A percentile compares a stretch with the other conserved stretches of the same genome.
Evolutionary conservation across 2,113 vertebrate species (phyloP).

Genomic region (Xiphorhynchus elegans): DNA sequence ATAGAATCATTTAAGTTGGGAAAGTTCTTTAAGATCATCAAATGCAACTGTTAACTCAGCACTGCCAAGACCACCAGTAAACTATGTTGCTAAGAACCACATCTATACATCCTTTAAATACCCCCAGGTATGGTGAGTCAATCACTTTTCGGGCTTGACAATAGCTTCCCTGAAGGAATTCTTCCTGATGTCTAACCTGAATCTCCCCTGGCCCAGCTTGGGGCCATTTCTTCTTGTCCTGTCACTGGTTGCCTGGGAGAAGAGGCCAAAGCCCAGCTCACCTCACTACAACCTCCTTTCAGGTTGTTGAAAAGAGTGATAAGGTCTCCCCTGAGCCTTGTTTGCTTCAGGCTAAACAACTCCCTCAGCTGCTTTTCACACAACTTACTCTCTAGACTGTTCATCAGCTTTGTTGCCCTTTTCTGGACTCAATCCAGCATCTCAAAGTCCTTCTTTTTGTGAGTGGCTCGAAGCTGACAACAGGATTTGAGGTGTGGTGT

Average conservation of each 20-base stretch:
- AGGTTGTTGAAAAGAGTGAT: not conserved
- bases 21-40: not conserved
- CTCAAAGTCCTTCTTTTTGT: not conserved
- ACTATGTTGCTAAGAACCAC: not conserved
- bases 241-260: not conserved
- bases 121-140: not conserved
- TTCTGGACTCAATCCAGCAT: no score
- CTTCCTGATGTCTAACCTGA: not conserved
- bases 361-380: not conserved
- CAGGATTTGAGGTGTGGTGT: accelerated
- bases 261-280: not conserved
- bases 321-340: not conserved
- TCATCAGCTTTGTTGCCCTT: not conserved
- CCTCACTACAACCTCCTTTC: not conserved
- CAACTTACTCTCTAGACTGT: not conserved
- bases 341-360: not conserved
- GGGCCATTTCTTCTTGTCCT: not conserved
- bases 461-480: not conserved
- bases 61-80: not conserved
- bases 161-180: not conserved
- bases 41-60: not conserved
- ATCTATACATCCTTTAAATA: not conserved
- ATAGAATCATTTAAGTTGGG: not conserved
- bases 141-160: not conserved
- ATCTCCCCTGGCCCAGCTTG: not conserved